These are phyloP conservation scores for Eolophus roseicapilla DNA, from an alignment of 2,113 vertebrate genomes.

Conservation along the genomic window DNA sequence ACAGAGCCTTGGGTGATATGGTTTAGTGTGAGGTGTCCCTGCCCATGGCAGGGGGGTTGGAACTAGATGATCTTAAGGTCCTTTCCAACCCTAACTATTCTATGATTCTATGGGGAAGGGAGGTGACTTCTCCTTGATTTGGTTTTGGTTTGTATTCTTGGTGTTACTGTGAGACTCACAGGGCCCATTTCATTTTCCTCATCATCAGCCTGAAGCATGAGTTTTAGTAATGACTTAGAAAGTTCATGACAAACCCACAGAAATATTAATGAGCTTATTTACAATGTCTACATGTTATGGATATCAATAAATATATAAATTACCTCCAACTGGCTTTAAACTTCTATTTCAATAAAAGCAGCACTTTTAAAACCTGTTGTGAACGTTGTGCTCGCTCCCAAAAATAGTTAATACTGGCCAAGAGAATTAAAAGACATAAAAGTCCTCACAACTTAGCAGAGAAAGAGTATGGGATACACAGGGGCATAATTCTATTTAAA, in stretches of 20 bases:
- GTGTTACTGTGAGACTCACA: background rate
- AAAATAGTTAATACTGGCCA: background rate
- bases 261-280: background rate
- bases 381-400: background rate
- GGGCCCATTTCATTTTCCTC: accelerated
- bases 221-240: background rate
- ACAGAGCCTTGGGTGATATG: too few species aligned
- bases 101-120: too few species aligned
- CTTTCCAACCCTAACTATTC: too few species aligned
- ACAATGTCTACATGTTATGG: background rate
- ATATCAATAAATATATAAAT: background rate
- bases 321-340: background rate
- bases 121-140: background rate
- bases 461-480: background rate
- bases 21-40: too few species aligned
- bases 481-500: background rate
- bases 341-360: background rate
- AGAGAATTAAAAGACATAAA: background rate
- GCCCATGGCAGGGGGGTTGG: too few species aligned
- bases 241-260: background rate
- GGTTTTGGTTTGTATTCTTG: background rate
- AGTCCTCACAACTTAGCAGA: background rate
- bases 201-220: background rate
- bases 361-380: background rate
- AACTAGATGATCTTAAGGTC: too few species aligned